Conservation (phyloP, 2,113 vertebrate species). For the Campylorhamphus procurvoides region DNA sequence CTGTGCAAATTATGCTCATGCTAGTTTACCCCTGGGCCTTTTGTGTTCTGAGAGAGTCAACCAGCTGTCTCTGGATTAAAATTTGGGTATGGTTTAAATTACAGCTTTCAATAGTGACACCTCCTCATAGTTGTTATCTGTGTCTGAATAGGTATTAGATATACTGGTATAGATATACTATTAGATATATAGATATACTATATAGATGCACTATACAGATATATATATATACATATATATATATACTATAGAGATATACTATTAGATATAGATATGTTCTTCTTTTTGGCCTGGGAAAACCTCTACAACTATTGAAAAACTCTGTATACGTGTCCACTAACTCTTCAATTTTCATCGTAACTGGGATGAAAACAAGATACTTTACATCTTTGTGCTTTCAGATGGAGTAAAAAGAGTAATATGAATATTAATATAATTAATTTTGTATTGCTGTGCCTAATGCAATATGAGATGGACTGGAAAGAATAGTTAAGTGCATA, state of each 20-base stretch:
- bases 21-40: neutral
- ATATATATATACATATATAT: too few species aligned
- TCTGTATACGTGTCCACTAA: neutral
- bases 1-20: neutral
- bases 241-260: too few species aligned
- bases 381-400: neutral
- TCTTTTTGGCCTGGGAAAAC: neutral
- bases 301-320: neutral
- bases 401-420: neutral
- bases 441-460: neutral
- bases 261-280: neutral
- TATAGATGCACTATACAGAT: too few species aligned
- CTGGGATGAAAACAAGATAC: neutral
- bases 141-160: neutral
- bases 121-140: neutral
- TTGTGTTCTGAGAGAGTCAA: neutral
- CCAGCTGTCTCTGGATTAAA: neutral
- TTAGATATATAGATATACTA: too few species aligned
- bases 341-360: neutral
- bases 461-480: neutral
- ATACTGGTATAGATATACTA: too few species aligned
- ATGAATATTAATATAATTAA: neutral
- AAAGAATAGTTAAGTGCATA: neutral
- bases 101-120: neutral
- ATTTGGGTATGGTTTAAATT: neutral